Evolutionary conservation across 1,140 invertebrate species (phyloP).

Genomic region (Trigoniulus corallinus): DNA sequence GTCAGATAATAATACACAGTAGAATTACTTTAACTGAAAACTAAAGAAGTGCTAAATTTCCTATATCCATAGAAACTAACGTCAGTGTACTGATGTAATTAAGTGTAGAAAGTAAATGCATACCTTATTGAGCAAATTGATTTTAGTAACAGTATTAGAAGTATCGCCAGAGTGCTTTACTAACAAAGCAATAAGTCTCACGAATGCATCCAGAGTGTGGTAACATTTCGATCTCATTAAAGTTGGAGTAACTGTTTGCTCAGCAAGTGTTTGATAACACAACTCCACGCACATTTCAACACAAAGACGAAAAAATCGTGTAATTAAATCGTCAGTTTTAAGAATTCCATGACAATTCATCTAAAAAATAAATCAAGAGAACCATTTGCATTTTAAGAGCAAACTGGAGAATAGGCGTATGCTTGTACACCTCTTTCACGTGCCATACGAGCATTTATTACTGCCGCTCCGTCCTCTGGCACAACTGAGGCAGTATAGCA

Average conservation of each 20-base stretch:
- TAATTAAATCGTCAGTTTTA: constrained; percentile 94
- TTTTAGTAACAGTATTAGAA: constrained; percentile 78
- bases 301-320: constrained; percentile 88
- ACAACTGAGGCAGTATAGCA: too few species aligned
- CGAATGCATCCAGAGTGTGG: constrained; percentile 87
- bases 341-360: constrained; percentile 94
- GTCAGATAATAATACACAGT: too few species aligned
- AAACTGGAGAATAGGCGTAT: not conserved
- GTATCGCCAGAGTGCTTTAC: constrained; percentile 86
- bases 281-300: constrained; percentile 94
- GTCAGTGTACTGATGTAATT: too few species aligned
- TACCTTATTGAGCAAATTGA: constrained; percentile 92
- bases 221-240: constrained; percentile 80
- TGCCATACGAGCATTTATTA: too few species aligned
- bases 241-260: constrained; percentile 25
- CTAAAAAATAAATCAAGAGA: constrained; percentile 31
- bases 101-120: too few species aligned
- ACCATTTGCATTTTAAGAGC: too few species aligned
- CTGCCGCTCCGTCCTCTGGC: too few species aligned
- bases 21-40: too few species aligned
- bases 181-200: constrained; percentile 78
- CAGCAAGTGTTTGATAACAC: constrained; percentile 58
- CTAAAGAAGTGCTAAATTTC: too few species aligned
- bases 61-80: too few species aligned
- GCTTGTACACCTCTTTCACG: too few species aligned